Percentiles rank a stretch among this genome's conserved stretches.
These are phyloP conservation scores for Anoplolepis gracilipes DNA, from an alignment of 1,140 invertebrate species.

Conservation along the genomic window DNA sequence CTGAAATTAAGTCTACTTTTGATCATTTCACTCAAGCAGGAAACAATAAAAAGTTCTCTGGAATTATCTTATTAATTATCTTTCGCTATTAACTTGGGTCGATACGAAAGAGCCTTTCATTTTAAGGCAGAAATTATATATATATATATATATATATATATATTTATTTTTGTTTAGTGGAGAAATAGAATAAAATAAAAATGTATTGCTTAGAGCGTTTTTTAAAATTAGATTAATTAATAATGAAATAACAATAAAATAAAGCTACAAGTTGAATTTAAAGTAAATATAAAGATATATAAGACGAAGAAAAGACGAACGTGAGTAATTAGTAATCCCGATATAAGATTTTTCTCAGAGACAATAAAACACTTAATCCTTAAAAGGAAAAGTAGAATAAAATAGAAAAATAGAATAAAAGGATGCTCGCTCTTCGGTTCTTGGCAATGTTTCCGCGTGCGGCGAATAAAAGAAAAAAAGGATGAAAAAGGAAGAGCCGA, in stretches of 20 bases:
- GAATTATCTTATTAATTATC: background rate
- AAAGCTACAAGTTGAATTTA: background rate
- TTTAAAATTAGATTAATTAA: too few species aligned
- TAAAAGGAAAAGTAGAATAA: background rate
- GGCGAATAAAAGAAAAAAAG: constrained; percentile 19
- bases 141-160: too few species aligned
- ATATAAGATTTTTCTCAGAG: background rate
- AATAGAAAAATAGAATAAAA: too few species aligned
- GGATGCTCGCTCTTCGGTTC: background rate
- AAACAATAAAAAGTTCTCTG: background rate
- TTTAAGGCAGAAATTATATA: too few species aligned
- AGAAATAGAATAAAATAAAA: too few species aligned
- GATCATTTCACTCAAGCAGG: background rate
- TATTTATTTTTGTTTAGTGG: too few species aligned
- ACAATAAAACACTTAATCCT: background rate
- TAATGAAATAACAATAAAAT: background rate
- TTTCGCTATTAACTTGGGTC: too few species aligned
- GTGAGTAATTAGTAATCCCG: background rate
- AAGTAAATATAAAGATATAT: background rate
- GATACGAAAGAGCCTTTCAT: too few species aligned
- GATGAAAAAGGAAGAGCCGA: background rate
- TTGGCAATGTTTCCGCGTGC: constrained; percentile 11
- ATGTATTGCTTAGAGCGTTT: background rate
- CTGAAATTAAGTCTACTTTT: background rate
- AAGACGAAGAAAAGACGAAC: background rate